phyloP scores from a whole-genome alignment of 2,797 vertebrate species.

The Apodemus agrarius region DNA sequence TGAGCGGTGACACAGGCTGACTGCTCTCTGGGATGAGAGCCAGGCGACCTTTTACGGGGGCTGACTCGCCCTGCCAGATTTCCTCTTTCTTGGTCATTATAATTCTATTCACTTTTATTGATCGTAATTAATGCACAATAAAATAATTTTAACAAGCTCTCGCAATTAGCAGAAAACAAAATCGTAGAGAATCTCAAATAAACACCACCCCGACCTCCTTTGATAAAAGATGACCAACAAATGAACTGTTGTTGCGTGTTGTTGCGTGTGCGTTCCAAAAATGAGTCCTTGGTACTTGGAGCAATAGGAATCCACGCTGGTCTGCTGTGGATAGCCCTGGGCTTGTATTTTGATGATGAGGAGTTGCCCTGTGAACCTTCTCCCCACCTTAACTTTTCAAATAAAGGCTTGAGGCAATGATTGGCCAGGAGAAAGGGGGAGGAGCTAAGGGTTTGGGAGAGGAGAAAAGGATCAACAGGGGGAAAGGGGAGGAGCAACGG shows the following conservation, averaged over 20 bases:
- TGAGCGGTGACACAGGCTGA: neutral
- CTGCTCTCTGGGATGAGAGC: no score
- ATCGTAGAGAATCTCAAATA: neutral
- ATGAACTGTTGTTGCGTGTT: neutral
- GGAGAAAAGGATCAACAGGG: no score
- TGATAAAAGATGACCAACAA: constrained; percentile 1
- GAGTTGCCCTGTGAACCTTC: no score
- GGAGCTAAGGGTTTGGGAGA: no score
- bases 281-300: neutral
- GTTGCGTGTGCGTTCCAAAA: neutral
- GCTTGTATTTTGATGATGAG: no score
- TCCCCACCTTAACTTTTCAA: no score
- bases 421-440: no score
- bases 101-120: neutral
- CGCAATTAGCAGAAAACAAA: constrained; percentile 9
- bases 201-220: neutral
- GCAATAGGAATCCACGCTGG: neutral
- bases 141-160: neutral
- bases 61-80: neutral
- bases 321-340: no score
- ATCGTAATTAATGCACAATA: constrained; percentile 25
- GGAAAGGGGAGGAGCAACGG: no score
- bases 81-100: neutral
- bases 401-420: no score
- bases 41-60: neutral